These are phyloP conservation scores for Callinectes sapidus DNA, from an alignment of 2,888 invertebrate species.

Conservation along the genomic window DNA sequence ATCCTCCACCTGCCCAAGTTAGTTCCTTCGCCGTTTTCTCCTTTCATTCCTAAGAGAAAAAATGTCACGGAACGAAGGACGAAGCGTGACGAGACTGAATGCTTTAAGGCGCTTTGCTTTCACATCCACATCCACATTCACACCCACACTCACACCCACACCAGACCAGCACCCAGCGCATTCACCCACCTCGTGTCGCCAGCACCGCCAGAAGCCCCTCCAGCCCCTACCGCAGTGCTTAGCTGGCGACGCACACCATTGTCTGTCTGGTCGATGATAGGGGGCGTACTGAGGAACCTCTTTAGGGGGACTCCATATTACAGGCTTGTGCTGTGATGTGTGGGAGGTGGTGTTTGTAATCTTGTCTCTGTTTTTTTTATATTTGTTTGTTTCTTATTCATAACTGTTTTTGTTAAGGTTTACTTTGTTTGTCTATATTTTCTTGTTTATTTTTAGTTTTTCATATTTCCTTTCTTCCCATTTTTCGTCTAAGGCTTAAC, in stretches of 20 bases:
- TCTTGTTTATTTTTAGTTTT: not conserved
- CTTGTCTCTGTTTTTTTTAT: not conserved
- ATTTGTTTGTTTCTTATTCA: not conserved
- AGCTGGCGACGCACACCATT: not conserved
- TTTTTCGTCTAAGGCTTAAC: not conserved
- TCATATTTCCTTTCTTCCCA: not conserved
- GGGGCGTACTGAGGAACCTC: not conserved
- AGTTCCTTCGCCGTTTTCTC: not conserved
- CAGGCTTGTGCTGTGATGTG: not conserved
- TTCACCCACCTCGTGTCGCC: not conserved
- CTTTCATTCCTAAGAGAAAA: not conserved
- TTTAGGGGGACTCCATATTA: not conserved
- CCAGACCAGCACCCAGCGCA: not conserved
- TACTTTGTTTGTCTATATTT: not conserved
- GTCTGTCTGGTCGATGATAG: not conserved
- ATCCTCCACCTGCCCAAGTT: not conserved
- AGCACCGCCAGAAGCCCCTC: not conserved
- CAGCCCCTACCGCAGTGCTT: not conserved
- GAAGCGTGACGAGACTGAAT: constrained; percentile 8
- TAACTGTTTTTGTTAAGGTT: not conserved
- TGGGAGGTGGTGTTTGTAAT: not conserved
- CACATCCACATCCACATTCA: not conserved
- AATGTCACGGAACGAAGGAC: not conserved
- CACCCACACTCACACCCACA: not conserved
- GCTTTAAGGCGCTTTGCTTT: not conserved